Evolutionary conservation across 2,888 invertebrate genomes (phyloP).

Genomic region (Volucella inflata): DNA sequence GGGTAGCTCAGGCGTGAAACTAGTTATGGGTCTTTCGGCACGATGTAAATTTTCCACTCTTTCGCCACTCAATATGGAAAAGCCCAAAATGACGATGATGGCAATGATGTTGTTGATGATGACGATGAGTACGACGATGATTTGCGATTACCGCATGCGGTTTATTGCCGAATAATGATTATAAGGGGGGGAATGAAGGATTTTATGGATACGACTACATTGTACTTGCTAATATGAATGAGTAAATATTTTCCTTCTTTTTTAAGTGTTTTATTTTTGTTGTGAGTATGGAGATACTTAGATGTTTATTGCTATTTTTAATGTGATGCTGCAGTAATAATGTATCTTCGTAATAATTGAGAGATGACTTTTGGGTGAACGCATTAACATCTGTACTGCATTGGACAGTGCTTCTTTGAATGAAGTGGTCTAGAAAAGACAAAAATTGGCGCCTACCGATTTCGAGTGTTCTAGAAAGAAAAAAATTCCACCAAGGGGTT

Average conservation of each 20-base stretch:
- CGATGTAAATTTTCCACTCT: slow-evolving; percentile 67
- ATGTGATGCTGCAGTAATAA: slow-evolving; percentile 61
- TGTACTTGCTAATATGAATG: slow-evolving; percentile 49
- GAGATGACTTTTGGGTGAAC: no score
- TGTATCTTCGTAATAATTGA: slow-evolving; percentile 18
- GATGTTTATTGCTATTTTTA: slow-evolving; percentile 60
- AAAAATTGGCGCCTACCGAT: no score
- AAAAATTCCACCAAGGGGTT: no score
- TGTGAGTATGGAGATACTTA: neutral
- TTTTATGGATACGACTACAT: slow-evolving; percentile 60
- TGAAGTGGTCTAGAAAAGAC: no score
- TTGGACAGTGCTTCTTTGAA: no score
- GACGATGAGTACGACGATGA: slow-evolving; percentile 61
- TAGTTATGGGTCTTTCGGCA: slow-evolving; percentile 64
- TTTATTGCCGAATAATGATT: slow-evolving; percentile 73
- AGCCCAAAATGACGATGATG: neutral
- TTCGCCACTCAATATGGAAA: slow-evolving; percentile 12
- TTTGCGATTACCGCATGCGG: slow-evolving; percentile 76
- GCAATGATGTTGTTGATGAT: slow-evolving; percentile 11
- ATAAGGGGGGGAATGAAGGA: slow-evolving; percentile 51
- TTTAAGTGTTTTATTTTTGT: slow-evolving; percentile 5
- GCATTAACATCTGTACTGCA: no score
- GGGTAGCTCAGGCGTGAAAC: slow-evolving; percentile 66
- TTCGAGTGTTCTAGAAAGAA: no score
- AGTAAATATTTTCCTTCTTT: slow-evolving; percentile 41